Base-by-base conservation (phyloP, 2,888 invertebrate species). In the Drosophila gaucha region DNA sequence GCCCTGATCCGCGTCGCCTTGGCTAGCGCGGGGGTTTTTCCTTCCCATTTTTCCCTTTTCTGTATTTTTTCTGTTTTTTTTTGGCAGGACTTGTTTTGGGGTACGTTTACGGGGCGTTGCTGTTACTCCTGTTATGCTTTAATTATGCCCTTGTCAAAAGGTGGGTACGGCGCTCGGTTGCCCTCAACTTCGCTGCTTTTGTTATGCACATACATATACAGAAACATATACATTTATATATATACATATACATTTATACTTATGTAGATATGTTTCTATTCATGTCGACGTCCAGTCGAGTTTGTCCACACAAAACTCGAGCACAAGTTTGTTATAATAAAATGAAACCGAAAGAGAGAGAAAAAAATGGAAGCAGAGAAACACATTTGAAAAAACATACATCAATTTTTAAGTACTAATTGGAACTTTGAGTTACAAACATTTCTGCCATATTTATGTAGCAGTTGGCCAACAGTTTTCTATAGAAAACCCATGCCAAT, bases 131-230 rank as follows among this genome's bases (percentile, higher is more conserved):
- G 80, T 82, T 82, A 82, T 78, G 86, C 87, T 83, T 83, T 83
- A 83, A 83, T 83, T 83, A 87, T 83, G 88, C 88, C 83, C 82
- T 78, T 83, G 82, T 87, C 82, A 83, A 87, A 87, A 87, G 86
- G 82, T 78, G 82, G 86, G 73, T 51, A 64, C 30, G 52, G 39
- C 63, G 64, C 38, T 44, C 47, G 44, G 20, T 46, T 65, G 60
- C 59, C 69, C 69, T 60, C 50, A 54, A 49, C 60, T 50, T 49
- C 16, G 71, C 30, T 60, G 54, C 59, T 64, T 62, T 68, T 72
- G 65, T 64, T 65, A 71, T 39, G 10, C 16, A 56, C 20, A 43
- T 24, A 56, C 18, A 43, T 14, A 47, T 9, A 54, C 43, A 20
- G 8, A 57, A 24, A 24, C n/a, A 52, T 35, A 49, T 50, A 18